A percentile compares a stretch with the other conserved stretches of the same genome.
phyloP scores from a whole-genome alignment of 2,797 vertebrate genomes.

The Acanthis flammea region DNA sequence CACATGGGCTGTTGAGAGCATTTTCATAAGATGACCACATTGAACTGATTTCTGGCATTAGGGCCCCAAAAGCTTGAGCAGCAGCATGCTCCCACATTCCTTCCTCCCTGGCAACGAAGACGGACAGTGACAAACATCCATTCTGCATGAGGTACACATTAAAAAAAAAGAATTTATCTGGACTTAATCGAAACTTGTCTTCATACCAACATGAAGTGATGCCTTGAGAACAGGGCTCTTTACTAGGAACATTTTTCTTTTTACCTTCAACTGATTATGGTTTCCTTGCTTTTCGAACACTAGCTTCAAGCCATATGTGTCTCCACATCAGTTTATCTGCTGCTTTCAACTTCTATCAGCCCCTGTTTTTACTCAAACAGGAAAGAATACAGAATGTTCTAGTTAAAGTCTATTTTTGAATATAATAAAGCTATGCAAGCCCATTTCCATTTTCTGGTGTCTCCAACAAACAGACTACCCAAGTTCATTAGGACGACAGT shows the following conservation, averaged over 20 bases:
- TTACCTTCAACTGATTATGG: slow-evolving; percentile 41
- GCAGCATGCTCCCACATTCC: slow-evolving; percentile 17
- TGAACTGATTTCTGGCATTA: slow-evolving; percentile 11
- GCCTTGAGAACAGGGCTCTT: slow-evolving; percentile 39
- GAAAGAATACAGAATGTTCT: slow-evolving; percentile 57
- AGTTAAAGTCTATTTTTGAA: slow-evolving; percentile 61
- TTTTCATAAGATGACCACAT: not conserved
- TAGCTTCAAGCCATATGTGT: slow-evolving; percentile 46
- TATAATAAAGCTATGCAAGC: slow-evolving; percentile 44
- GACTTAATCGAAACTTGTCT: slow-evolving; percentile 60
- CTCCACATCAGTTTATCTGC: slow-evolving; percentile 61
- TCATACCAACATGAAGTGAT: not conserved
- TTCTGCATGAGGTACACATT: slow-evolving; percentile 32
- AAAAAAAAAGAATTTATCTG: slow-evolving; percentile 39
- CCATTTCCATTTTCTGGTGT: slow-evolving; percentile 50
- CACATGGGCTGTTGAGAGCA: not conserved
- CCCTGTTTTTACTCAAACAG: slow-evolving; percentile 63
- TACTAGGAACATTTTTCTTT: slow-evolving; percentile 37
- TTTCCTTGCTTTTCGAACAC: slow-evolving; percentile 16
- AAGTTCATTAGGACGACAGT: slow-evolving; percentile 18
- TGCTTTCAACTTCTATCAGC: slow-evolving; percentile 64
- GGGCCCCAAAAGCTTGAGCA: not conserved
- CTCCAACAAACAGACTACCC: slow-evolving; percentile 19
- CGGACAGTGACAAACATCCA: slow-evolving; percentile 33
- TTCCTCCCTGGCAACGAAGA: slow-evolving; percentile 13